Base-by-base conservation (phyloP, 2,113 vertebrate genomes). In the Calonectris borealis region DNA sequence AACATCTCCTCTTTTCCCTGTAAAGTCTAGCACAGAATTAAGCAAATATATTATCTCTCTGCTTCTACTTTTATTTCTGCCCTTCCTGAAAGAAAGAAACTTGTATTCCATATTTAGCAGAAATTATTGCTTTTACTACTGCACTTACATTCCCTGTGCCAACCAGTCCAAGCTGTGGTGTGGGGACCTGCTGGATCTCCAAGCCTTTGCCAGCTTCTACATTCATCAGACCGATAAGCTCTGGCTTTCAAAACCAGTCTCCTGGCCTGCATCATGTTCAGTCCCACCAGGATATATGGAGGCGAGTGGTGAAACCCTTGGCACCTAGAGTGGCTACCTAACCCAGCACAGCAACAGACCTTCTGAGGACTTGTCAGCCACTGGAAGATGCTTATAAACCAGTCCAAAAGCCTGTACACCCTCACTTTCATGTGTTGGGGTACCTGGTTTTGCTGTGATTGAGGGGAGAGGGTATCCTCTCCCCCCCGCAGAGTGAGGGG, bases 21-120 rank as follows among this genome's bases (percentile, higher is more conserved):
- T 51, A 73, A 92, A 32, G n/a, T 88, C 64, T 93, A 88, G 66
- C 66, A 77, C 24, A 65, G 31, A 83, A 90, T 73, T 80, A 90
- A 83, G 55, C 10, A 83, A 80, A 80, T 52, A 34, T 27, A 54
- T 71, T 76, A 38, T 70, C 72, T 86, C 27, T 60, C 72, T 84
- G 25, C 29, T 86, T 69, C 34, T 65, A 34, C 52, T 88, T 92
- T 81, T 69, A 55, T 75, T 83, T 86, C 58, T 83, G 10, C 26
- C 7, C 26, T 85, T 72, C 34, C 31, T 52, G 36, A 42, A 61
- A 46, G 27, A 68, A 40, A 84, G 2, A 38, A 36, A 31, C 11
- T 69, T 76, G 16, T 40, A 46, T 86, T 86, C 66, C 2, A 1
- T 60, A 70, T 88, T 85, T 92, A 70, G 19, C 15, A 62, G 49